Conservation (phyloP, 1,140 invertebrate genomes). For the Drosophila micromelanica region DNA sequence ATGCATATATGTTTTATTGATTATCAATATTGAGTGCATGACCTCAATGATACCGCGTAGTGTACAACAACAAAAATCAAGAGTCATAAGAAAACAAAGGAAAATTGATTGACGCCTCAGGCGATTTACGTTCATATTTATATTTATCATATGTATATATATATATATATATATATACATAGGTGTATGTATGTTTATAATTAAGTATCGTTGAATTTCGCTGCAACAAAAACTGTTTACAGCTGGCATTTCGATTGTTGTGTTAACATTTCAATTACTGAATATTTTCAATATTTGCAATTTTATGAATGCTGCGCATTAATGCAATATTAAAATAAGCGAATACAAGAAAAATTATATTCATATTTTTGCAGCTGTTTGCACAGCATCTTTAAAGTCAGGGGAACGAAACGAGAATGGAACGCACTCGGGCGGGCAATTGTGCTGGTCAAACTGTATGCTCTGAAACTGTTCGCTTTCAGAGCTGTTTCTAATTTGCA, state of each 20-base stretch:
- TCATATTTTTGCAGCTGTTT: slow-evolving; percentile 5
- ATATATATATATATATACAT: background rate
- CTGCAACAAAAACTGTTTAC: slow-evolving; percentile 4
- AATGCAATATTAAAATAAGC: slow-evolving; percentile 4
- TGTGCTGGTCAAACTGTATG: slow-evolving; percentile 7
- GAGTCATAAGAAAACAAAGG: slow-evolving; percentile 18
- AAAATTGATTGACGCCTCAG: background rate
- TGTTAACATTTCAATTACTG: slow-evolving; percentile 33
- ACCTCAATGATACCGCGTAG: slow-evolving; percentile 47
- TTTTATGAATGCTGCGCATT: background rate
- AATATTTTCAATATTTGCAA: slow-evolving; percentile 11
- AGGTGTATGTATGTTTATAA: background rate
- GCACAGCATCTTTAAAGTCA: background rate
- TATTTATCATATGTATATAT: background rate
- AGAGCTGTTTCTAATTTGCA: background rate
- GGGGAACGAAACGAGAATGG: slow-evolving; percentile 1
- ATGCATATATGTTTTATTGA: slow-evolving; percentile 19
- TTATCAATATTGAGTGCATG: slow-evolving; percentile 54
- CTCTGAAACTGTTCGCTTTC: slow-evolving; percentile 4
- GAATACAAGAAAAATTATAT: background rate
- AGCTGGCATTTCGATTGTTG: slow-evolving; percentile 15
- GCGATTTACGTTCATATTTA: slow-evolving; percentile 1
- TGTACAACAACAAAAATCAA: slow-evolving; percentile 14
- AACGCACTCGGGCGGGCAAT: background rate
- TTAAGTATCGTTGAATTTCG: background rate